Conservation (phyloP, 2,113 vertebrate species). For the Eublepharis macularius region DNA sequence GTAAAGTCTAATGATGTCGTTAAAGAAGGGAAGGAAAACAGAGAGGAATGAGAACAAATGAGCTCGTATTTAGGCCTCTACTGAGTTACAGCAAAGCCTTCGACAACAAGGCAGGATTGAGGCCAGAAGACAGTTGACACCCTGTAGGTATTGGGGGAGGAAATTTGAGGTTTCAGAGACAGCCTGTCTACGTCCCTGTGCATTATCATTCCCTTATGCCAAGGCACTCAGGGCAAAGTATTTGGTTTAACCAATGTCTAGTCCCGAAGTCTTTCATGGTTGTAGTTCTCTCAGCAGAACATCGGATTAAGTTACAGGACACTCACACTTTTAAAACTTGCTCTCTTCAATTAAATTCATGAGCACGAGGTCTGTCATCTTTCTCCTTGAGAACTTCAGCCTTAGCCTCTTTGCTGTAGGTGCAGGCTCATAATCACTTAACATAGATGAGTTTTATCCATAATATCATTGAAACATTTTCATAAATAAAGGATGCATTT, state of each 20-base stretch:
- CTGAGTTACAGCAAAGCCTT: too few relatives aligned
- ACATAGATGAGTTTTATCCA: too few relatives aligned
- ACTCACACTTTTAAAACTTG: neutral
- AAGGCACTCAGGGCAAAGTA: neutral
- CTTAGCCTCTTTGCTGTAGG: neutral
- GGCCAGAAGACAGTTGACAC: too few relatives aligned
- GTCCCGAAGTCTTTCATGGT: neutral
- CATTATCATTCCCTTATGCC: neutral
- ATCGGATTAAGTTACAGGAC: too few relatives aligned
- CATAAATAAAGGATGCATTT: neutral
- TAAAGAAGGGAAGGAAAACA: neutral
- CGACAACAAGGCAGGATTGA: too few relatives aligned
- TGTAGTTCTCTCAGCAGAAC: too few relatives aligned
- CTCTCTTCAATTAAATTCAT: neutral
- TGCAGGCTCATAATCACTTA: neutral
- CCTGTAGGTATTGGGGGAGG: too few relatives aligned
- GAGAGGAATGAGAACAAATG: too few relatives aligned
- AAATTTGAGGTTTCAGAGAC: too few relatives aligned
- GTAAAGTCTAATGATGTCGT: neutral
- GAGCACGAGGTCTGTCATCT: neutral
- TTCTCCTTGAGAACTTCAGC: neutral
- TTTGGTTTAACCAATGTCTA: too few relatives aligned
- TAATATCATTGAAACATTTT: neutral
- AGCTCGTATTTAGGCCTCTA: too few relatives aligned
- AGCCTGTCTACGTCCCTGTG: too few relatives aligned